Percentiles rank a stretch among this genome's conserved stretches.
phyloP scores from a whole-genome alignment of 2,888 invertebrate species.

The Epiblema foenella region DNA sequence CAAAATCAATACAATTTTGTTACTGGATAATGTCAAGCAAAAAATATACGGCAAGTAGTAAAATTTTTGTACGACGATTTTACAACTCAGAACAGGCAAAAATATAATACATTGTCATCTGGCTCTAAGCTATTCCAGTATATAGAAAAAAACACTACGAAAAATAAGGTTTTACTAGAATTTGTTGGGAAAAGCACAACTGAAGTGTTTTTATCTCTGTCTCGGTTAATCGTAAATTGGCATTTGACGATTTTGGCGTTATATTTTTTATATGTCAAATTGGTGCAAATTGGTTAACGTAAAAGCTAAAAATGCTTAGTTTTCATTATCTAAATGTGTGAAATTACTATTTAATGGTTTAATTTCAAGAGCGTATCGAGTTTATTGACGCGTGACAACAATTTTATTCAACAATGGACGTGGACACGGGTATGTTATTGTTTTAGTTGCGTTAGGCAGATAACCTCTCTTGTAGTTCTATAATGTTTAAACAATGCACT shows the following conservation, averaged over 20 bases:
- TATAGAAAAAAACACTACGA: not conserved
- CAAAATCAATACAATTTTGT: too few relatives aligned
- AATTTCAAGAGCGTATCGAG: slow-evolving; percentile 2
- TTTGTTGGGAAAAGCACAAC: not conserved
- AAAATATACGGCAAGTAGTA: too few relatives aligned
- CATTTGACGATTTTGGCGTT: slow-evolving; percentile 14
- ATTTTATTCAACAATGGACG: slow-evolving; percentile 63
- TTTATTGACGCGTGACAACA: slow-evolving; percentile 18
- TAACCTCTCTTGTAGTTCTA: slow-evolving; percentile 48
- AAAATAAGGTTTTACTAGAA: too few relatives aligned
- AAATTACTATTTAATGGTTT: slow-evolving; percentile 26
- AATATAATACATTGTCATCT: too few relatives aligned
- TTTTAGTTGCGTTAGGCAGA: slow-evolving; percentile 51
- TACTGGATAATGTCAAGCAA: too few relatives aligned
- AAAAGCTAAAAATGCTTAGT: slow-evolving; percentile 35
- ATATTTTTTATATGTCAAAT: slow-evolving; percentile 31
- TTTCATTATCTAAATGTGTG: slow-evolving; percentile 21
- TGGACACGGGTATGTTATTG: slow-evolving; percentile 68
- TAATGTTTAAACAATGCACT: slow-evolving; percentile 21
- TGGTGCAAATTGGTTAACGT: slow-evolving; percentile 1
- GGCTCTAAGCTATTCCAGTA: slow-evolving; percentile 18
- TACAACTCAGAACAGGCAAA: too few relatives aligned
- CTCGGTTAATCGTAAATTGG: slow-evolving; percentile 3
- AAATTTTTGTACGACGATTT: too few relatives aligned
- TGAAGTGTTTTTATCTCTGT: not conserved